Base-by-base conservation (phyloP, 2,797 vertebrate species). In the Ibycter americanus region DNA sequence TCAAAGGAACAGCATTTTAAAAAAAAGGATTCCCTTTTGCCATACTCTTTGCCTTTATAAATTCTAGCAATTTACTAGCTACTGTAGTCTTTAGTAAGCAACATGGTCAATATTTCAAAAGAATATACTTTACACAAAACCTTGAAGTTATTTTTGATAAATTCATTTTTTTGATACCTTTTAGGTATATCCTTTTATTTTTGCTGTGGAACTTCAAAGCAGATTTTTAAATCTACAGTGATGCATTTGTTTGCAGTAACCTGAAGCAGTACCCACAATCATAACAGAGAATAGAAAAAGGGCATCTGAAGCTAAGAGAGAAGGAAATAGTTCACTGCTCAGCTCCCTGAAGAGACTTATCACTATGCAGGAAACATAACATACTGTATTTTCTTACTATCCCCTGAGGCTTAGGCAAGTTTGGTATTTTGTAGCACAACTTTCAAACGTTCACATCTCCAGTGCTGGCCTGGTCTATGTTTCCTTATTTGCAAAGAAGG, bases 291-390 rank as follows among this genome's bases (percentile, higher is more conserved):
- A 84, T 1, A 90, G 61, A 66, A 65, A 87, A 77, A 91, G 63
- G n/a, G 61, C 25, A 87, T 83, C 59, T 91, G 70, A 89, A 93
- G 54, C 65, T 47, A 68, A 77, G n/a, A 76, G 13, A 83, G 83
- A 90, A 88, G n/a, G 55, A 90, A 91, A 76, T 61, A 49, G 36
- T 61, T 95, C 63, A 82, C 38, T 80, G 40, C 77, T 87, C 74
- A 90, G 82, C 92, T 71, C 96, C 63, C 85, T 46, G 47, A 76
- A 93, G 34, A 93, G 87, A 93, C 26, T 82, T 79, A 78, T 18
- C 82, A 82, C 87, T 94, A 36, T 34, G 86, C 81, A 87, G 54
- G 66, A 93, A 97, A 92, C 22, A 82, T 62, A 94, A 95, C 12
- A 27, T 34, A 77, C 52, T 67, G 12, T 62, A 46, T 83, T 91